These are phyloP conservation scores for Pyrgilauda ruficollis DNA, from an alignment of 2,113 vertebrate genomes.

Conservation along the genomic window DNA sequence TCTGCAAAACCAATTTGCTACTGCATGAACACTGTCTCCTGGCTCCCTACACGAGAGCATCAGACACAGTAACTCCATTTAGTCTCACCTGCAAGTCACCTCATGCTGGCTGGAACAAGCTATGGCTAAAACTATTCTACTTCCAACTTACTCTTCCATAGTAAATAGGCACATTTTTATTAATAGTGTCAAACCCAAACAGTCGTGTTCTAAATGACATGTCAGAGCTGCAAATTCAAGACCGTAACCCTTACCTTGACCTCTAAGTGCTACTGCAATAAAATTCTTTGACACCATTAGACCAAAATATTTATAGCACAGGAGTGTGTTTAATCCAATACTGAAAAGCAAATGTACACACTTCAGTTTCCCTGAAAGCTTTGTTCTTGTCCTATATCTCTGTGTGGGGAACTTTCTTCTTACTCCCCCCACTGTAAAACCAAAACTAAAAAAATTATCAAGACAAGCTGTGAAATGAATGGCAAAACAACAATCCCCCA, in stretches of 20 bases:
- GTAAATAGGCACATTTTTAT: neutral
- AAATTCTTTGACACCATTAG: neutral
- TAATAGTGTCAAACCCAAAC: neutral
- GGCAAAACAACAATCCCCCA: neutral
- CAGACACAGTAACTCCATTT: rapidly evolving
- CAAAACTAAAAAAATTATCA: neutral
- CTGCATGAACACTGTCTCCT: neutral
- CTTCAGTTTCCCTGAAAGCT: neutral
- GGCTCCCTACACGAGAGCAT: neutral
- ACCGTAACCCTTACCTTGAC: neutral
- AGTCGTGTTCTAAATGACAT: neutral
- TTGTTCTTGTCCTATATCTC: neutral
- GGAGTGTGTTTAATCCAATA: neutral
- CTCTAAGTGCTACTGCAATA: neutral
- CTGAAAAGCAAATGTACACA: neutral
- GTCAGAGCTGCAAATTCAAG: neutral
- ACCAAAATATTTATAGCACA: neutral
- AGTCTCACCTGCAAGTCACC: neutral
- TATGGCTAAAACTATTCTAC: neutral
- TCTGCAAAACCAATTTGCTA: neutral
- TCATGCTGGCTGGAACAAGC: neutral
- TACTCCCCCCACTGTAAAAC: neutral
- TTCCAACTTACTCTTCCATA: neutral
- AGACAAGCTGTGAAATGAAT: neutral
- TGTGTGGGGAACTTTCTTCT: neutral